Percentiles rank a stretch among this genome's conserved stretches.
These are phyloP conservation scores for Urocitellus parryii DNA, from an alignment of 2,113 vertebrate species.

Conservation along the genomic window DNA sequence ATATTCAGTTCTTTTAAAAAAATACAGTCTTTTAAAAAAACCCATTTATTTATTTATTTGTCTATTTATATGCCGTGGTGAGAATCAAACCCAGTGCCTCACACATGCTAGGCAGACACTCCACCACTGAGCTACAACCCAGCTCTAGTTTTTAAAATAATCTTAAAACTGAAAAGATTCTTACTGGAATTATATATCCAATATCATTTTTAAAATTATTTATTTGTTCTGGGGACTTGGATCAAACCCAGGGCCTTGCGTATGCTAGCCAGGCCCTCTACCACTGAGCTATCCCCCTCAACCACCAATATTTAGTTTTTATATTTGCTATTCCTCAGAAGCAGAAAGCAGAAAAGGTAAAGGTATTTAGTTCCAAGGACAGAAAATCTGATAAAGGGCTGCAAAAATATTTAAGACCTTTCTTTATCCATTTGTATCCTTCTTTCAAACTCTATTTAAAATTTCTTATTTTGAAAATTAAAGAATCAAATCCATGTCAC, in stretches of 20 bases:
- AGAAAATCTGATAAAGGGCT: not conserved
- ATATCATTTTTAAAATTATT: not conserved
- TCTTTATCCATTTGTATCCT: not conserved
- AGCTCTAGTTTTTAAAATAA: too few species aligned
- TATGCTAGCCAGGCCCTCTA: not conserved
- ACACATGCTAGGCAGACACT: too few species aligned
- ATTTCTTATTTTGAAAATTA: conserved; percentile 19
- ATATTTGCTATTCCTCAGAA: not conserved
- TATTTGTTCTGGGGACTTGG: not conserved
- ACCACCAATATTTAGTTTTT: not conserved
- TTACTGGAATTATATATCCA: not conserved
- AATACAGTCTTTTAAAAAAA: not conserved
- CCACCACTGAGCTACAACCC: too few species aligned
- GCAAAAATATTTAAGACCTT: not conserved
- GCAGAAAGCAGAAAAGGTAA: not conserved
- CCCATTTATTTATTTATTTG: not conserved
- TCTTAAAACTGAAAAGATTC: not conserved
- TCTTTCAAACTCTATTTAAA: not conserved
- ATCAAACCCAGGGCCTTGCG: not conserved
- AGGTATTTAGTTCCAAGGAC: not conserved
- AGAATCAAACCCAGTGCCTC: too few species aligned
- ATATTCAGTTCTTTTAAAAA: not conserved
- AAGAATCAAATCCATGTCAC: conserved; percentile 19
- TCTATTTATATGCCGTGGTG: too few species aligned
- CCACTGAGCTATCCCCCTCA: not conserved